Evolutionary conservation across 2,888 invertebrate species (phyloP).

Genomic region (Corbicula japonica): DNA sequence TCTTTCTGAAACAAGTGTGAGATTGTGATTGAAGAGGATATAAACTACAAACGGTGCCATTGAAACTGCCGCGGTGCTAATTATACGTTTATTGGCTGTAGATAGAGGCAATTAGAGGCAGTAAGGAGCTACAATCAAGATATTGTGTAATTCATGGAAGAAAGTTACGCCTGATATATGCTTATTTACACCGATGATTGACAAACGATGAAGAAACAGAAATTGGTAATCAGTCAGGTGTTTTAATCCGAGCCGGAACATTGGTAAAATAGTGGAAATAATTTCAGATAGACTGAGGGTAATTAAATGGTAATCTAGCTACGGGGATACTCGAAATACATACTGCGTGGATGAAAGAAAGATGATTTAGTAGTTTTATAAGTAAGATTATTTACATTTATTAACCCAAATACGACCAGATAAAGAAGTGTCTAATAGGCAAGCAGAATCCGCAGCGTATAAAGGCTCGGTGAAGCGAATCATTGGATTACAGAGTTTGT

Average conservation of each 20-base stretch:
- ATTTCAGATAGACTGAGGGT: conserved; percentile 16
- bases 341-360: conserved; percentile 10
- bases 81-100: conserved; percentile 50
- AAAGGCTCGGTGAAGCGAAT: conserved; percentile 35
- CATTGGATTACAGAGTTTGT: conserved; percentile 29
- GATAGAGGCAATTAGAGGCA: conserved; percentile 45
- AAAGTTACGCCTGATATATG: conserved; percentile 18
- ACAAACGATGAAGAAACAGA: conserved; percentile 37
- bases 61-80: conserved; percentile 49
- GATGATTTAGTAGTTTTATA: neutral
- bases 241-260: conserved; percentile 40
- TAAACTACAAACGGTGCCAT: conserved; percentile 8
- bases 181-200: conserved; percentile 45
- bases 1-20: too few relatives aligned
- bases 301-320: conserved; percentile 40
- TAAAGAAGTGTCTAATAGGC: neutral
- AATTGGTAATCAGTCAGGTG: conserved; percentile 49
- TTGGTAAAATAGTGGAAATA: conserved; percentile 29
- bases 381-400: conserved; percentile 5
- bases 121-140: conserved; percentile 17
- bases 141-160: conserved; percentile 44
- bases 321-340: conserved; percentile 8
- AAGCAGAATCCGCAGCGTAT: conserved; percentile 17
- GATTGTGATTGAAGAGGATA: neutral
- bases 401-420: conserved; percentile 19